A percentile compares a stretch with the other conserved stretches of the same genome.
Evolutionary conservation across 1,140 invertebrate genomes (phyloP).

Genomic region (Rhizoglyphus robini): DNA sequence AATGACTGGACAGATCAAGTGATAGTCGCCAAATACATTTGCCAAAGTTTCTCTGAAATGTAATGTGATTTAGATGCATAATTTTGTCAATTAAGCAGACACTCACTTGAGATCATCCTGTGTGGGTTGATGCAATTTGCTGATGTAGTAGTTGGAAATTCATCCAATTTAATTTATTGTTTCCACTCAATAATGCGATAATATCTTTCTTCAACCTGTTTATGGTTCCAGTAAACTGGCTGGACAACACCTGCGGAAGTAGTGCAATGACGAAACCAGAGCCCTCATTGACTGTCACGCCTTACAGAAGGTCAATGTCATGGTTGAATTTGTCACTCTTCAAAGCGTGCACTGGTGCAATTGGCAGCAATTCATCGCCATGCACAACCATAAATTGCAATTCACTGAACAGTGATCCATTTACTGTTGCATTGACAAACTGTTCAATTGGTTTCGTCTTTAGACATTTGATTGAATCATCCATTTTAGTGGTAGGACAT

Average conservation of each 20-base stretch:
- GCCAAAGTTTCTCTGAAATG: not conserved
- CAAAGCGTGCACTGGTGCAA: not conserved
- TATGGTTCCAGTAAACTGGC: too few relatives aligned
- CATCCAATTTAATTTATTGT: too few relatives aligned
- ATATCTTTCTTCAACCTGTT: too few relatives aligned
- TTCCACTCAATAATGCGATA: too few relatives aligned
- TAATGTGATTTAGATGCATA: too few relatives aligned
- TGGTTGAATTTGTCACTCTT: not conserved
- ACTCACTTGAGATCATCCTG: not conserved
- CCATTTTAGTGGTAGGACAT: not conserved
- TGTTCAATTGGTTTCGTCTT: not conserved
- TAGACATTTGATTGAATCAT: not conserved
- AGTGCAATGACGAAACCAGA: not conserved
- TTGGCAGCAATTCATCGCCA: constrained; percentile 1
- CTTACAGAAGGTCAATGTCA: constrained; percentile 9
- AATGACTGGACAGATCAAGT: constrained; percentile 6
- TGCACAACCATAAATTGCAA: not conserved
- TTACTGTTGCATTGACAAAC: not conserved
- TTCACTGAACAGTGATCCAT: not conserved
- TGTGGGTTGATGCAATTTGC: too few relatives aligned
- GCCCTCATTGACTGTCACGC: not conserved
- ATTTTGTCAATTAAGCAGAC: too few relatives aligned
- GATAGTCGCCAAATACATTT: constrained; percentile 8
- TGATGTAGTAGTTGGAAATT: too few relatives aligned
- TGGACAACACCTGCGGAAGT: not conserved